Evolutionary conservation across 2,797 vertebrate species (phyloP), one percentile per base, ranked within the genome.

Genomic region (Yasuhikotakia modesta): DNA sequence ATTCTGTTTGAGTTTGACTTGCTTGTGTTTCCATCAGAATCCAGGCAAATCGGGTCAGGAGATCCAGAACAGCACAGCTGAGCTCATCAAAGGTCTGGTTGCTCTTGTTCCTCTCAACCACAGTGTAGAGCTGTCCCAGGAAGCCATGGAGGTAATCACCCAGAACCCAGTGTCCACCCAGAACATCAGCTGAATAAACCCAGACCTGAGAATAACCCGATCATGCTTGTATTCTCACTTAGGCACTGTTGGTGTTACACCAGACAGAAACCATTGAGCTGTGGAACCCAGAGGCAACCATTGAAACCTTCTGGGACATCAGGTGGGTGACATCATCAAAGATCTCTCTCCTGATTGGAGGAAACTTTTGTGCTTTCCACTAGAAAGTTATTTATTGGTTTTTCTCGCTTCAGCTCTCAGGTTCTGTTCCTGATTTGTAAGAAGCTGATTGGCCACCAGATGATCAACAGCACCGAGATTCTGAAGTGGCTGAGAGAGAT

Each of bases 261-360:
- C 96, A 99, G 82, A 94, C 98, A 81, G 97, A 99, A 86, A 97
- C 95, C 90, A 99, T 99, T 81, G 96, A 98, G 83, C 90, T 98
- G 84, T 99, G 98, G 98, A 99, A 99, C 79, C 97, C 96, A 1
- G 96, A 99, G 79, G 90, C 95, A 70, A 96, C 97, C 73, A 96
- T 97, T 63, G 96, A 98, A 90, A 98, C 96, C 0, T 99, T 99
- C 88, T 99, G 98, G 97, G 97, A 99, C 88, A 99, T 99, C 84
- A 99, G 98, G 98, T 99, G 91, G 55, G 50, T 53, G 35, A 45
- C 50, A 43, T 21, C 30, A 11, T 55, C 4, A 65, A 24, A 24
- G 8, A 24, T 39, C 60, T n/a, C n/a, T n/a, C n/a, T n/a, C n/a
- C n/a, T n/a, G n/a, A n/a, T n/a, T n/a, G n/a, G n/a, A n/a, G n/a